Percentiles rank a stretch among this genome's conserved stretches.
Evolutionary conservation across 2,888 invertebrate species (phyloP).

Genomic region (Aphodius granarius): DNA sequence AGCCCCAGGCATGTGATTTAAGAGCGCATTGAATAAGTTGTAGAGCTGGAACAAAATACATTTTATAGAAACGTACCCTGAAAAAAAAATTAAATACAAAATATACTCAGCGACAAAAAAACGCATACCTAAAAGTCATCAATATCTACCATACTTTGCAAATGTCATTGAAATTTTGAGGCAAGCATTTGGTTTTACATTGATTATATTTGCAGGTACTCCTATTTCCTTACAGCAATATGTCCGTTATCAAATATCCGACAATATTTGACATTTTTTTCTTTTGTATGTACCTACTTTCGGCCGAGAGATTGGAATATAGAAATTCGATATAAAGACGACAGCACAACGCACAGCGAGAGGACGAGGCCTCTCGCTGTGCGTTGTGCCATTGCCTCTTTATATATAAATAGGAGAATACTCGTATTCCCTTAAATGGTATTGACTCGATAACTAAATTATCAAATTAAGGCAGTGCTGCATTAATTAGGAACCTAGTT

Average conservation of each 20-base stretch:
- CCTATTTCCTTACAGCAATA: background rate
- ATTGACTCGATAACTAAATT: background rate
- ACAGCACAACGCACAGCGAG: no score
- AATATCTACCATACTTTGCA: no score
- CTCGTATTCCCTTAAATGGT: background rate
- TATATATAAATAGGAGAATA: no score
- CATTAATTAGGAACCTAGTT: background rate
- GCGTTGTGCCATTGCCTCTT: no score
- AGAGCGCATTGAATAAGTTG: constrained; percentile 91
- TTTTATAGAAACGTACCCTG: background rate
- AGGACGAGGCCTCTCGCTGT: no score
- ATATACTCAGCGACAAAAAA: no score
- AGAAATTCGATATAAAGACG: no score
- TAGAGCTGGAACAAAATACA: constrained; percentile 73
- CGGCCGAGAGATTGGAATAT: no score
- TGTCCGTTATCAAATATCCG: background rate
- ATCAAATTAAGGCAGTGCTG: background rate
- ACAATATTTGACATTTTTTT: background rate
- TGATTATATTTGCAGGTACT: background rate
- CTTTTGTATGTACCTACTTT: background rate
- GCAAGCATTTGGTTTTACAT: background rate
- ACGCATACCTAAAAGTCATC: no score
- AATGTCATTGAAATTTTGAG: no score
- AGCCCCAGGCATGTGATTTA: constrained; percentile 78
- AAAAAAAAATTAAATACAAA: no score